Percentiles rank a stretch among this genome's conserved stretches.
These are phyloP conservation scores for Clepsis dumicolana DNA, from an alignment of 2,888 invertebrate genomes.

Conservation along the genomic window DNA sequence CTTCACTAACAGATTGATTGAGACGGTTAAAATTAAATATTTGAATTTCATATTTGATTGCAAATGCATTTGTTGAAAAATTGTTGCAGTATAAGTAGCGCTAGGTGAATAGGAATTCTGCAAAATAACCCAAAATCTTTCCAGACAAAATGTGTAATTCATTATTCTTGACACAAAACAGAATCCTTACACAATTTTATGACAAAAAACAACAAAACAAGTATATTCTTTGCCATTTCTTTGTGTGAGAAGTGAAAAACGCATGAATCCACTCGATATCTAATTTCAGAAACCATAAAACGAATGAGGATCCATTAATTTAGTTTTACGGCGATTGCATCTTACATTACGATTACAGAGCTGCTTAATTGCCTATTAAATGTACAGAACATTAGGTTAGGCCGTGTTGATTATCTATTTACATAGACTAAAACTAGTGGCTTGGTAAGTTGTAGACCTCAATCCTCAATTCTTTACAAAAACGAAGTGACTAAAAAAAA, in stretches of 20 bases:
- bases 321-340: constrained; percentile 8
- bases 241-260: neutral
- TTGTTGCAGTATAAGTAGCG: too few relatives aligned
- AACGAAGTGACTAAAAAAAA: too few relatives aligned
- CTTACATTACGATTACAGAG: constrained; percentile 1
- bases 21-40: neutral
- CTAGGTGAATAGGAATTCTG: too few relatives aligned
- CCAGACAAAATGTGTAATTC: neutral
- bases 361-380: constrained; percentile 3
- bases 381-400: neutral
- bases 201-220: neutral
- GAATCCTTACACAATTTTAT: neutral
- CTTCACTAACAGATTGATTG: neutral
- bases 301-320: constrained; percentile 16
- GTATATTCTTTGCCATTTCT: neutral
- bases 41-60: too few relatives aligned
- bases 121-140: too few relatives aligned
- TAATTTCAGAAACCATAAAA: constrained; percentile 8
- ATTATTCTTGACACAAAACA: neutral
- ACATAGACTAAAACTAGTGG: too few relatives aligned
- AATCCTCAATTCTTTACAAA: too few relatives aligned
- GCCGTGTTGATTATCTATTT: too few relatives aligned
- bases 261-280: neutral
- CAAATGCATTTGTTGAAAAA: too few relatives aligned
- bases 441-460: too few relatives aligned